Evolutionary conservation across 2,888 invertebrate species (phyloP).

Genomic region (Temnothorax rugatulus): DNA sequence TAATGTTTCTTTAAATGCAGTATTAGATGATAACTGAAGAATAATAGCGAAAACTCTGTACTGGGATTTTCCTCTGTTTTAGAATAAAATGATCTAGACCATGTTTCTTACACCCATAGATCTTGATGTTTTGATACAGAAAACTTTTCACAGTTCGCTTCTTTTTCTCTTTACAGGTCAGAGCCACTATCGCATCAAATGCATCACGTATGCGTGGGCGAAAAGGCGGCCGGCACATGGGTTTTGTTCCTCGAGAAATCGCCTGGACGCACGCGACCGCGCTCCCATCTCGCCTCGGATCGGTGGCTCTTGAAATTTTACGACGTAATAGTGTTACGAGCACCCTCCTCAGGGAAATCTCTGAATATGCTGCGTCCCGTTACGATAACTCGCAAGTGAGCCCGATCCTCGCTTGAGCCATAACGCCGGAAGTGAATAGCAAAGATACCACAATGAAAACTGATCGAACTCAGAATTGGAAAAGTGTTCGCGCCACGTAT

Average conservation of each 20-base stretch:
- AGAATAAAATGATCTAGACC: background rate
- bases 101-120: background rate
- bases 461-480: constrained; percentile 39
- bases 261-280: constrained; percentile 29
- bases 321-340: constrained; percentile 76
- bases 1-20: background rate
- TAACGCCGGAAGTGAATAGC: constrained; percentile 38
- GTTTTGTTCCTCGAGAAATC: constrained; percentile 32
- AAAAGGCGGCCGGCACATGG: constrained; percentile 12
- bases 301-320: constrained; percentile 73
- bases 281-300: constrained; percentile 47
- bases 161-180: background rate
- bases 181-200: background rate
- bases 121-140: background rate
- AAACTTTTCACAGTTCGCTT: background rate
- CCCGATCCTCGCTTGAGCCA: constrained; percentile 38
- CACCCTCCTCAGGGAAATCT: constrained; percentile 78
- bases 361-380: constrained; percentile 71
- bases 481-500: background rate
- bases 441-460: constrained; percentile 49
- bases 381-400: constrained; percentile 69
- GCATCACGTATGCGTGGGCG: constrained; percentile 15
- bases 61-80: background rate
- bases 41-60: background rate
- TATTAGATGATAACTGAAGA: background rate